Evolutionary conservation across 2,888 invertebrate species (phyloP).

Genomic region (Aphidoletes aphidimyza): DNA sequence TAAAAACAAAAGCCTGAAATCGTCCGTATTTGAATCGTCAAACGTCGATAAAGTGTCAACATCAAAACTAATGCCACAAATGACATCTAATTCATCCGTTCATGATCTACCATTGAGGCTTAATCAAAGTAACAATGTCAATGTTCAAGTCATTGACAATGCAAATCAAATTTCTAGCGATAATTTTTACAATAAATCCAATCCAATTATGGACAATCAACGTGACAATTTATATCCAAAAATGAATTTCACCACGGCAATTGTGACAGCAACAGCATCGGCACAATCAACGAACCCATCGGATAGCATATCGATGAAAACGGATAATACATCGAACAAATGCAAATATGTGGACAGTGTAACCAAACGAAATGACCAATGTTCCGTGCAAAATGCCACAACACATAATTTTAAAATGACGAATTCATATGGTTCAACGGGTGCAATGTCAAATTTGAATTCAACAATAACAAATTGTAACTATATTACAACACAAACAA

Average conservation of each 20-base stretch:
- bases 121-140: background rate
- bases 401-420: background rate
- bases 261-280: background rate
- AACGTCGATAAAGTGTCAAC: background rate
- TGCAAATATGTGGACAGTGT: background rate
- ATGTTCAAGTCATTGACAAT: no score
- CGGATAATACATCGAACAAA: background rate
- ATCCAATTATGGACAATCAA: background rate
- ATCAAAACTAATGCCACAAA: background rate
- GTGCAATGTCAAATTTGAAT: background rate
- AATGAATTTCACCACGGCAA: background rate
- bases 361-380: background rate
- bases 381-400: background rate
- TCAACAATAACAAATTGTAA: background rate
- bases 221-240: background rate
- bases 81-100: background rate
- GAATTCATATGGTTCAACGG: background rate
- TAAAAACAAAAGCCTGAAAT: background rate
- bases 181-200: background rate
- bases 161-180: background rate
- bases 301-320: background rate
- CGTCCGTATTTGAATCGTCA: background rate
- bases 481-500: background rate
- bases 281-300: background rate
- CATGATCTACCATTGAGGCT: background rate